Conservation (phyloP, 2,888 invertebrate species). For the Orthonychiurus folsomi region DNA sequence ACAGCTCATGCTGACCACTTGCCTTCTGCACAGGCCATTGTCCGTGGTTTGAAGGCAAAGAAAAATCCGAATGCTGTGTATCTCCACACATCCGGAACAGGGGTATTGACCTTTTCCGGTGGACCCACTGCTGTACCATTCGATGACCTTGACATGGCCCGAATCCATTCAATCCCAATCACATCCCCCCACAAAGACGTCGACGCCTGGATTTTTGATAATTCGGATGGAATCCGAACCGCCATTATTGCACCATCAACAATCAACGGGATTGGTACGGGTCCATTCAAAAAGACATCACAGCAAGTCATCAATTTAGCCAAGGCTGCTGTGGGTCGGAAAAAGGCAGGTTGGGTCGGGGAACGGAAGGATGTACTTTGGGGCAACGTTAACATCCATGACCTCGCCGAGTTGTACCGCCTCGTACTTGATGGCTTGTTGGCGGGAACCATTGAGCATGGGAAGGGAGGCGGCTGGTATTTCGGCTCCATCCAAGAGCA, state of each 20-base stretch:
- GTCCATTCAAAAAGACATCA: background rate
- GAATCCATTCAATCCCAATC: background rate
- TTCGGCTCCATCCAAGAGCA: background rate
- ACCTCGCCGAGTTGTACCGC: background rate
- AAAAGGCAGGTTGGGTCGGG: background rate
- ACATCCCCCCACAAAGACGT: background rate
- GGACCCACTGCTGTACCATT: background rate
- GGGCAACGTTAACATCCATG: background rate
- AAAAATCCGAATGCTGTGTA: background rate
- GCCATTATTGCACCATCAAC: background rate
- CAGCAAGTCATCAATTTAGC: background rate
- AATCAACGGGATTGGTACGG: background rate
- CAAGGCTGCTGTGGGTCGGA: background rate
- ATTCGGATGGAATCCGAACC: background rate
- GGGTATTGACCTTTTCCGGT: background rate
- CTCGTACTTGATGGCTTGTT: background rate
- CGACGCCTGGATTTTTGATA: background rate
- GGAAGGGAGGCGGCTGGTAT: background rate
- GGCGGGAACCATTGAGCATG: background rate
- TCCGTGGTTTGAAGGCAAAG: background rate
- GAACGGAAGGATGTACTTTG: background rate
- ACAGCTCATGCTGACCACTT: constrained; percentile 2
- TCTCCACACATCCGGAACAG: constrained; percentile 3
- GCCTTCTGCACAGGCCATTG: constrained; percentile 1
- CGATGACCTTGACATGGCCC: background rate